These are phyloP conservation scores for Ochlodes sylvanus DNA, from an alignment of 2,888 invertebrate genomes.

Conservation along the genomic window DNA sequence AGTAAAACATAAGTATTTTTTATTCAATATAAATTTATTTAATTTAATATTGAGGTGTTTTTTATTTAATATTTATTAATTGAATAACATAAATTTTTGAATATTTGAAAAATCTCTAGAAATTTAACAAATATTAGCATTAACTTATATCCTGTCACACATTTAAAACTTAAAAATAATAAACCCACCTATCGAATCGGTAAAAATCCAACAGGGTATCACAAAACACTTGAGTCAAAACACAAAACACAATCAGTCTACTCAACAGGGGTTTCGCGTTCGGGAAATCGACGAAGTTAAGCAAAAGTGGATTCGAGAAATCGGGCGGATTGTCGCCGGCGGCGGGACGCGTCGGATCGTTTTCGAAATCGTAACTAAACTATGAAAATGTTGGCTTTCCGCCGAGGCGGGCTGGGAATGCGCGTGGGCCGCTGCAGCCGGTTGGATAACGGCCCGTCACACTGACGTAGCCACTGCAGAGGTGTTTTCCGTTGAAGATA, in stretches of 20 bases:
- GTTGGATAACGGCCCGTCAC: constrained; percentile 76
- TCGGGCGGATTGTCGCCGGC: constrained; percentile 78
- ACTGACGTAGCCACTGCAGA: constrained; percentile 77
- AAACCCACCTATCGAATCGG: constrained; percentile 56
- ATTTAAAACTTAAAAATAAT: constrained; percentile 40
- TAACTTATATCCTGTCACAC: neutral
- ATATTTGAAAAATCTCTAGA: neutral
- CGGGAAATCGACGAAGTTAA: constrained; percentile 74
- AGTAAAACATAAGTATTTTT: too few relatives aligned
- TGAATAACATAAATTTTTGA: too few relatives aligned
- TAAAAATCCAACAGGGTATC: constrained; percentile 68
- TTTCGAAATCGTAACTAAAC: constrained; percentile 86
- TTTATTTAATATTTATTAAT: too few relatives aligned
- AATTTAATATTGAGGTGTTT: too few relatives aligned
- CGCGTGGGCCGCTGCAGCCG: constrained; percentile 76
- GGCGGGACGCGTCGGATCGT: constrained; percentile 85
- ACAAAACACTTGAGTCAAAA: constrained; percentile 62
- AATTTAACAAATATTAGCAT: neutral
- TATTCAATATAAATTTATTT: too few relatives aligned
- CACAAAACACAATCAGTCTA: constrained; percentile 56
- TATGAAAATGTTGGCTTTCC: constrained; percentile 79
- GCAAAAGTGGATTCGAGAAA: constrained; percentile 74
- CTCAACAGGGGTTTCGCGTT: constrained; percentile 53
- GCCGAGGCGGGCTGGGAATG: constrained; percentile 81
- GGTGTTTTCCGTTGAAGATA: constrained; percentile 83